These are phyloP conservation scores for Clivina fossor DNA, from an alignment of 2,888 invertebrate genomes.

Conservation along the genomic window DNA sequence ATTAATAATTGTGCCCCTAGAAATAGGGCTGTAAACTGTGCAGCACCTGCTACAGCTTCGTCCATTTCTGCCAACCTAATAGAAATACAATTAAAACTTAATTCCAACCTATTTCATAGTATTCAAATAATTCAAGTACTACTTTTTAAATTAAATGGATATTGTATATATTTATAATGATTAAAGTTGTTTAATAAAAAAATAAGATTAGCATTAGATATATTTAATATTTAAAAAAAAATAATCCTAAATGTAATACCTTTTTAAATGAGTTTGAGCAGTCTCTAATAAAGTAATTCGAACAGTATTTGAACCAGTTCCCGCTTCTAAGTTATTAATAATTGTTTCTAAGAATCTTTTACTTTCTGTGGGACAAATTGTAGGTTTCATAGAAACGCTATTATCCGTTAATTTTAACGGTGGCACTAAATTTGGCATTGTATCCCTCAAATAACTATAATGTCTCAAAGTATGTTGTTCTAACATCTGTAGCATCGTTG, in stretches of 20 bases:
- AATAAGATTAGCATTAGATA: background rate
- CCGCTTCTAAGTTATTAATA: slow-evolving; percentile 70
- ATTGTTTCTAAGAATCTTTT: slow-evolving; percentile 73
- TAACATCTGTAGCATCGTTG: slow-evolving; percentile 87
- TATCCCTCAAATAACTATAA: slow-evolving; percentile 89
- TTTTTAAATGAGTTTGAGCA: slow-evolving; percentile 67
- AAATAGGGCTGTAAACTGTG: slow-evolving; percentile 79
- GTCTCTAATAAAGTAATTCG: slow-evolving; percentile 62
- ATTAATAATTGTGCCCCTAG: slow-evolving; percentile 68
- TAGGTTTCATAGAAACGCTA: slow-evolving; percentile 36
- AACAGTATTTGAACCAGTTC: slow-evolving; percentile 62
- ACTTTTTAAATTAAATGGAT: background rate
- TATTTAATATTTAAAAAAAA: background rate
- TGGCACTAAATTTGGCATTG: slow-evolving; percentile 90
- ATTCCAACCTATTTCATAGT: background rate
- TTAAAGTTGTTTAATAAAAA: background rate
- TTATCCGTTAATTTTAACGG: slow-evolving; percentile 57
- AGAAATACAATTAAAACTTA: slow-evolving; percentile 4
- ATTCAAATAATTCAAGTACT: too few species aligned
- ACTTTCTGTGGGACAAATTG: slow-evolving; percentile 56
- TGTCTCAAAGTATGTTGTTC: slow-evolving; percentile 92
- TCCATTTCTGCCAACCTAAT: slow-evolving; percentile 75
- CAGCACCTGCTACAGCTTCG: slow-evolving; percentile 73
- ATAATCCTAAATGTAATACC: slow-evolving; percentile 48
- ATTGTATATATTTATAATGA: slow-evolving; percentile 28